Evolutionary conservation across 2,113 vertebrate genomes (phyloP), one percentile per base, ranked within the genome.

Genomic region (Atractosteus spatula): DNA sequence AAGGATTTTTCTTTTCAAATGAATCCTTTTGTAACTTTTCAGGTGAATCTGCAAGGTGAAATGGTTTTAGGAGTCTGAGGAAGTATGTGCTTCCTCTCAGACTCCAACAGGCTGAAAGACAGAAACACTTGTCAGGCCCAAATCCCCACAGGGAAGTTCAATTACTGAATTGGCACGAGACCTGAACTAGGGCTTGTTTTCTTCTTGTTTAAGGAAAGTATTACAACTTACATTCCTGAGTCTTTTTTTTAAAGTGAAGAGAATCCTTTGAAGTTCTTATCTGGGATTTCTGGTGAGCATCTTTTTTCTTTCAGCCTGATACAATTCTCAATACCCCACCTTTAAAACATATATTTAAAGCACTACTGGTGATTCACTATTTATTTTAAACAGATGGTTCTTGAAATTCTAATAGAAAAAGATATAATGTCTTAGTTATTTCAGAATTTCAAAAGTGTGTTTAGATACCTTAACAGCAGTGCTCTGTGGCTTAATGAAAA

Each of bases 121-220:
- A 42, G 71, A 67, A 61, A 67, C 63, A 61, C 42, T 73, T 16
- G 43, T 17, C 10, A 62, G 62, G 7, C n/a, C 42, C 42, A 43
- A 55, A 62, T 68, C 65, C 72, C 66, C 56, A 68, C 55, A 68
- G 72, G 55, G 8, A 56, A 68, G 65, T 42, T 66, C 62, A 73
- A 73, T 73, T 73, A 68, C 65, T 67, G 55, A 61, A 42, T 11
- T 73, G 71, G 71, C 71, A 47, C 17, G 63, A 45, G 54, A 62
- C 55, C 68, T 29, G 43, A 62, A 42, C 59, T 43, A 29, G 8
- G 44, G 42, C 71, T 67, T 54, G 62, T 41, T 55, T 41, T n/a
- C 41, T 45, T 41, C 71, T 51, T 72, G 42, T 29, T 62, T 59
- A 59, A 57, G 47, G 66, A 68, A 42, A 66, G 10, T 68, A 62